Evolutionary conservation across 2,113 vertebrate genomes (phyloP).

Genomic region (Octodon degus): DNA sequence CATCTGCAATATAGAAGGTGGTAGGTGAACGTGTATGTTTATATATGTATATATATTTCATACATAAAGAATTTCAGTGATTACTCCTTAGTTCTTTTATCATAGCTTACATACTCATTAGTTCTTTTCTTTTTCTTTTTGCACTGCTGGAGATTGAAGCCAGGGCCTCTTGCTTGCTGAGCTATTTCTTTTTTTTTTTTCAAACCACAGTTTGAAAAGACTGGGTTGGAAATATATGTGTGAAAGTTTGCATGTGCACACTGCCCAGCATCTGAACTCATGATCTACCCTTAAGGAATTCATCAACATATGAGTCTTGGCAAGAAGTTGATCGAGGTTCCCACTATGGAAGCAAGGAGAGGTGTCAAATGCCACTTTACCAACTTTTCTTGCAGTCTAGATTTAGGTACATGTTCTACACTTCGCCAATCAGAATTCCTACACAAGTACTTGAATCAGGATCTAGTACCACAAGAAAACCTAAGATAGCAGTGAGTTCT

Average conservation of each 20-base stretch:
- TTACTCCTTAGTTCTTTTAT: background rate
- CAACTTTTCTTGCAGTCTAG: background rate
- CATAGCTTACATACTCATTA: background rate
- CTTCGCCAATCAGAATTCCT: background rate
- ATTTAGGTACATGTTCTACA: background rate
- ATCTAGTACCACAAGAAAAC: background rate
- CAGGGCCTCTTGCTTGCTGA: background rate
- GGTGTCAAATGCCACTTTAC: background rate
- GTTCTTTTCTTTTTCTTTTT: background rate
- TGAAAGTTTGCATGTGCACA: background rate
- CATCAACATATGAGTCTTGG: background rate
- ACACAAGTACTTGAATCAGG: background rate
- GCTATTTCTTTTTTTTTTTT: too few species aligned
- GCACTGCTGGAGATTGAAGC: background rate
- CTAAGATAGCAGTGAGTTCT: background rate
- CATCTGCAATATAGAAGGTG: background rate
- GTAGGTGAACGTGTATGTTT: background rate
- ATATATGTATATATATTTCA: background rate
- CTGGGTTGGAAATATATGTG: background rate
- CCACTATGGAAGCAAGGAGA: background rate
- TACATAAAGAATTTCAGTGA: background rate
- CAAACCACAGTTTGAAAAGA: background rate
- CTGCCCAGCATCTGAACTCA: background rate
- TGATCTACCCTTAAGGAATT: conserved; percentile 8
- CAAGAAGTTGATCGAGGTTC: background rate